phyloP scores from a whole-genome alignment of 2,888 invertebrate genomes.

The Papilio demoleus region DNA sequence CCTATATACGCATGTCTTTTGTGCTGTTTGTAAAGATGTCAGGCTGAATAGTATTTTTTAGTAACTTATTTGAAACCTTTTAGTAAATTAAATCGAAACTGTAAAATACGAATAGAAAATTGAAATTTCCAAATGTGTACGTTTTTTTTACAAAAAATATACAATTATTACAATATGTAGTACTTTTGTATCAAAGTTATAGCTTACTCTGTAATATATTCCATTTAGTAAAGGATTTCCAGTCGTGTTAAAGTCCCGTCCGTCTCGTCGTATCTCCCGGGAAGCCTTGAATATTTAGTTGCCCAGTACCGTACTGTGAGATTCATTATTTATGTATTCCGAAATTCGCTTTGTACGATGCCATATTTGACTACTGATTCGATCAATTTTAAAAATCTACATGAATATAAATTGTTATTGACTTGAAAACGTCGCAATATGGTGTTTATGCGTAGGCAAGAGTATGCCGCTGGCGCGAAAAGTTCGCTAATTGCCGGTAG shows the following conservation, averaged over 20 bases:
- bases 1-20: background rate
- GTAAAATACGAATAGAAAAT: too few relatives aligned
- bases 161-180: background rate
- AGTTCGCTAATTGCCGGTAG: too few relatives aligned
- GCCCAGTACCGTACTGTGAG: background rate
- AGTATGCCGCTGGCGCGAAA: too few relatives aligned
- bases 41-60: background rate
- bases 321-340: conserved; percentile 33
- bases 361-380: background rate
- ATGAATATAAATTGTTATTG: background rate
- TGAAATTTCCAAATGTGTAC: too few relatives aligned
- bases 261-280: background rate
- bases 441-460: background rate
- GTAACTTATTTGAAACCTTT: background rate
- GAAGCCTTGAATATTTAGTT: conserved; percentile 30
- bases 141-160: too few relatives aligned
- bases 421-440: too few relatives aligned
- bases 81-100: too few relatives aligned
- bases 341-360: background rate
- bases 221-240: conserved; percentile 13
- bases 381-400: background rate
- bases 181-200: background rate
- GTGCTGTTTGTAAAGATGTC: background rate
- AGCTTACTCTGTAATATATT: conserved; percentile 8
- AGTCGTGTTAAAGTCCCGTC: conserved; percentile 11